Evolutionary conservation across 1,140 invertebrate genomes (phyloP).

Genomic region (Tribolium madens): DNA sequence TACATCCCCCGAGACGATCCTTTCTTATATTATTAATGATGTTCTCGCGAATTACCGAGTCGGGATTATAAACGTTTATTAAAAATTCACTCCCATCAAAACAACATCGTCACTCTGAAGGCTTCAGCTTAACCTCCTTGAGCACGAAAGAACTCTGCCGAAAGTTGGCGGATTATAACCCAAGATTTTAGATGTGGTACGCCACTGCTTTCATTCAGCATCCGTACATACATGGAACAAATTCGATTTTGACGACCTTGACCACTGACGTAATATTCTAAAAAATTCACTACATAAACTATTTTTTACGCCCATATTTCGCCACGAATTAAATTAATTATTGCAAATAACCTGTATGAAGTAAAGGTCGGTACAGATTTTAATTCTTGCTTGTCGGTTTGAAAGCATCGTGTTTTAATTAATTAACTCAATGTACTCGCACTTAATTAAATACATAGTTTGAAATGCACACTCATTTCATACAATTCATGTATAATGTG

Average conservation of each 20-base stretch:
- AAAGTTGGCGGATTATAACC: not conserved
- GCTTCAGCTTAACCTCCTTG: not conserved
- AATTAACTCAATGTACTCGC: not conserved
- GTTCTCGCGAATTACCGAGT: not conserved
- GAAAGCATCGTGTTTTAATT: not conserved
- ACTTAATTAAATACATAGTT: not conserved
- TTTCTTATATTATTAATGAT: not conserved
- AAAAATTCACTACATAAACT: not conserved
- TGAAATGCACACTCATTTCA: not conserved
- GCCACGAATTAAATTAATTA: not conserved
- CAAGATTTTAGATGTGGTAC: not conserved
- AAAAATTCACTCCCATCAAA: not conserved
- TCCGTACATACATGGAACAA: not conserved
- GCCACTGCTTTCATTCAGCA: conserved; percentile 11
- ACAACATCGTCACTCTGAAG: not conserved
- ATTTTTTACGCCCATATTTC: not conserved
- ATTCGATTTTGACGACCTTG: conserved; percentile 21
- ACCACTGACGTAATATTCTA: not conserved
- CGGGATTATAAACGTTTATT: not conserved
- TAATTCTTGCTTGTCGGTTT: not conserved
- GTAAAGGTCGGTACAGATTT: not conserved
- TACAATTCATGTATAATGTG: no score
- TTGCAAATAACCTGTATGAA: not conserved
- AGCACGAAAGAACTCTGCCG: not conserved
- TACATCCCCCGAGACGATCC: not conserved